phyloP scores from a whole-genome alignment of 2,888 invertebrate species.

The Iphiclides podalirius region DNA sequence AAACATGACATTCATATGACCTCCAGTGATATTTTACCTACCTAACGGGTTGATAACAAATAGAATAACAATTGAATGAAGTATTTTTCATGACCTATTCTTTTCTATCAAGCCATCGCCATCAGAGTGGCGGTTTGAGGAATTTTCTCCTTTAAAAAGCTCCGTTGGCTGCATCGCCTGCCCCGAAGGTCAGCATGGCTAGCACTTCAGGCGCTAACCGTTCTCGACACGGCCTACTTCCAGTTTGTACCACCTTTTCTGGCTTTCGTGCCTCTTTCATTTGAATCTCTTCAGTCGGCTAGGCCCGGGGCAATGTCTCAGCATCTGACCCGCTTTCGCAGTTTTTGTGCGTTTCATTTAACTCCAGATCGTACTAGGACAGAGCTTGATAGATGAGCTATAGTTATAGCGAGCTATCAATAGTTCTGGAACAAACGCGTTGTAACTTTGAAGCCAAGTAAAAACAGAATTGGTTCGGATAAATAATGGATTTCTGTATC shows the following conservation, averaged over 20 bases:
- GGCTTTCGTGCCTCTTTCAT: conserved; percentile 20
- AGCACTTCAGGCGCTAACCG: conserved; percentile 2
- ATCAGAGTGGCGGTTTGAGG: background rate
- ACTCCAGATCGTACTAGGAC: background rate
- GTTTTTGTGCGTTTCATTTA: conserved; percentile 10
- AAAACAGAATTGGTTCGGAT: too few relatives aligned
- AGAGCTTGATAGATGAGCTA: background rate
- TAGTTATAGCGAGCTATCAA: background rate
- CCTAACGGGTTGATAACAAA: too few relatives aligned
- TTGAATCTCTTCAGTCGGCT: conserved; percentile 10
- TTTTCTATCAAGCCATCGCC: too few relatives aligned
- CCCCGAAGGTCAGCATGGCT: too few relatives aligned
- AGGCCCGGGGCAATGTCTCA: conserved; percentile 21
- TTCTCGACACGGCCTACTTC: conserved; percentile 22
- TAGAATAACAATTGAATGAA: too few relatives aligned
- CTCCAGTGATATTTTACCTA: too few relatives aligned
- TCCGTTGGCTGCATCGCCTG: too few relatives aligned
- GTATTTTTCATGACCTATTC: too few relatives aligned
- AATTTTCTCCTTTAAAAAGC: background rate
- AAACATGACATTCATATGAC: too few relatives aligned
- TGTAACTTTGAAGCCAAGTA: background rate
- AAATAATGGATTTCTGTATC: too few relatives aligned
- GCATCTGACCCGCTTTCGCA: conserved; percentile 19
- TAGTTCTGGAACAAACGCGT: background rate
- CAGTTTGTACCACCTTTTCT: conserved; percentile 23